phyloP scores from a whole-genome alignment of 2,888 invertebrate genomes.

The Cactoblastis cactorum region DNA sequence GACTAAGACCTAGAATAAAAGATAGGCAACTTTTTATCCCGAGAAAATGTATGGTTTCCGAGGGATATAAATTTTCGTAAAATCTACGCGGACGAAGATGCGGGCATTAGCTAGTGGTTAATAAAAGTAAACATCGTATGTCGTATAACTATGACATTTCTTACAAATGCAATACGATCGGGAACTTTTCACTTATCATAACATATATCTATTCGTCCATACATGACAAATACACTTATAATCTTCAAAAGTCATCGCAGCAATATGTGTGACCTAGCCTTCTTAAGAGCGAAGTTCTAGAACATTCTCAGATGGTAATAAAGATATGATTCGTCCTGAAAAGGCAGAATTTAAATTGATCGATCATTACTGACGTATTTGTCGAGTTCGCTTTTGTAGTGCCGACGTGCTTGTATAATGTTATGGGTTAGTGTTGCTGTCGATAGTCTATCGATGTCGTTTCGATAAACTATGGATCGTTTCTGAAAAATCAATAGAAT shows the following conservation, averaged over 20 bases:
- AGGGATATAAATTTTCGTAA: no score
- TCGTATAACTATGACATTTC: not conserved
- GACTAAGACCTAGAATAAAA: no score
- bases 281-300: not conserved
- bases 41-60: no score
- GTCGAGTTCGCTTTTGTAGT: constrained; percentile 1
- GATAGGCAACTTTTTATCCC: no score
- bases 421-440: no score
- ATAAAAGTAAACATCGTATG: not conserved
- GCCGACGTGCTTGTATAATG: not conserved
- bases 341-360: constrained; percentile 1
- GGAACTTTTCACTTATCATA: constrained; percentile 4
- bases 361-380: constrained; percentile 10
- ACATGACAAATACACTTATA: constrained; percentile 7
- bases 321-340: not conserved
- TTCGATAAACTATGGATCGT: no score
- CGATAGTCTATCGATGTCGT: no score
- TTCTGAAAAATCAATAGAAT: no score
- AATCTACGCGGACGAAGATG: no score
- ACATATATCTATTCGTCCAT: no score
- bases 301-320: constrained; percentile 7
- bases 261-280: constrained; percentile 3
- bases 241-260: not conserved
- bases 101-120: not conserved
- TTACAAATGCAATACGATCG: not conserved